These are phyloP conservation scores for Mastomys coucha DNA, from an alignment of 2,113 vertebrate genomes.

Conservation along the genomic window DNA sequence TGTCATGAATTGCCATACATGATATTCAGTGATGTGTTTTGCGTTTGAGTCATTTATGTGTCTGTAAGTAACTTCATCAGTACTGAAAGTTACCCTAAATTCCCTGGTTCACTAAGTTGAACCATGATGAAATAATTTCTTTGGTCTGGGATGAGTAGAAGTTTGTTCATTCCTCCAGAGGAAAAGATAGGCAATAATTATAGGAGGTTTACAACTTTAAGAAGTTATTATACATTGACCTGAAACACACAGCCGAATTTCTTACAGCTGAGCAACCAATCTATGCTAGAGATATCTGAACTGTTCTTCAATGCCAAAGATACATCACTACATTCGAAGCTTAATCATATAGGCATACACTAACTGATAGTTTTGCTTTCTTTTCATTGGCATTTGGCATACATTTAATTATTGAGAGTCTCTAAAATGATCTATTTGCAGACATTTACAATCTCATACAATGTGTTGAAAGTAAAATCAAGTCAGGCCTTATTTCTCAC, in stretches of 20 bases:
- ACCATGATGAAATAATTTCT: not conserved
- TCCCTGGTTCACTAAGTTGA: not conserved
- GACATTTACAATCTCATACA: not conserved
- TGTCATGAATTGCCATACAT: not conserved
- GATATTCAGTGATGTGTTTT: not conserved
- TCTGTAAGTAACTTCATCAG: no score
- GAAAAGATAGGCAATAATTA: not conserved
- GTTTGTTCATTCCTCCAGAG: not conserved
- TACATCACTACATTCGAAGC: not conserved
- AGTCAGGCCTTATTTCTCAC: not conserved
- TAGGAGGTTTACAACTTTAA: not conserved
- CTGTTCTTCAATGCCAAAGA: not conserved
- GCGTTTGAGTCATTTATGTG: not conserved
- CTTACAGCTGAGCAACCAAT: not conserved
- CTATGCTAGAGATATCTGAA: not conserved
- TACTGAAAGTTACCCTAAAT: no score
- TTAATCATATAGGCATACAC: not conserved
- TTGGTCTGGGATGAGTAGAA: not conserved
- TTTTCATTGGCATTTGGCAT: slow-evolving; percentile 1
- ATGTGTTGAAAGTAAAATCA: not conserved
- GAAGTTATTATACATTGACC: not conserved
- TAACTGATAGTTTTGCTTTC: not conserved
- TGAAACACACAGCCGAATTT: not conserved
- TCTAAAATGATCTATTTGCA: not conserved
- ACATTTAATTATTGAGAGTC: not conserved